Evolutionary conservation across 2,797 vertebrate genomes (phyloP), one percentile per base, ranked within the genome.

Genomic region (Thamnophis elegans): DNA sequence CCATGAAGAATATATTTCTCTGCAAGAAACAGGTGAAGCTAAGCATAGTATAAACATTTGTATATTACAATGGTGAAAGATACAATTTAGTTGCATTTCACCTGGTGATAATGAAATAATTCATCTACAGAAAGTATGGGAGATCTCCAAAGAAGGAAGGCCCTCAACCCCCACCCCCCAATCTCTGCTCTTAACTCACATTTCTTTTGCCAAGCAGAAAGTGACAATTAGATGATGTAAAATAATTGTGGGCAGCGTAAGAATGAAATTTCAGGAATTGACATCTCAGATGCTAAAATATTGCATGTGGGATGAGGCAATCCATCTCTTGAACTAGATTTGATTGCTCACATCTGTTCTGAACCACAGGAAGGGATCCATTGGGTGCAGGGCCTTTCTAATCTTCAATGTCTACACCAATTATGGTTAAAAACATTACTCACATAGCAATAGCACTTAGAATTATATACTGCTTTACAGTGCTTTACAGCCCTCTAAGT

Each of bases 1-100:
- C 98, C 98, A 0, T 96, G 97, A 88, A 98, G 97, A 94, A 98
- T 98, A 54, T 98, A 98, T 91, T 97, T 97, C 92, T 98, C 98
- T 98, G 25, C 36, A 88, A 87, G 0, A 12, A 65, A 93, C 5
- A 89, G 65, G 94, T 36, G 73, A 56, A 62, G 36, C 47, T 54
- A 36, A 87, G 47, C 4, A 56, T 42, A 47, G 20, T 85, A 22
- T 20, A 51, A 20, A 68, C 32, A 13, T 16, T 47, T 7, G 62
- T 26, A 55, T 28, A 26, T 42, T 54, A 11, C 6, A 78, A 62
- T 60, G n/a, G 25, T 78, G 82, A 93, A 87, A 18, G 10, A 13
- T 1, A 82, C 8, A 59, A 32, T 54, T n/a, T 32, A 60, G 10
- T 53, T 13, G 11, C 54, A 22, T 36, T 90, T 26, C 60, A 47